Conservation (phyloP, 2,888 invertebrate genomes). For the Lasioglossum marginatum region DNA sequence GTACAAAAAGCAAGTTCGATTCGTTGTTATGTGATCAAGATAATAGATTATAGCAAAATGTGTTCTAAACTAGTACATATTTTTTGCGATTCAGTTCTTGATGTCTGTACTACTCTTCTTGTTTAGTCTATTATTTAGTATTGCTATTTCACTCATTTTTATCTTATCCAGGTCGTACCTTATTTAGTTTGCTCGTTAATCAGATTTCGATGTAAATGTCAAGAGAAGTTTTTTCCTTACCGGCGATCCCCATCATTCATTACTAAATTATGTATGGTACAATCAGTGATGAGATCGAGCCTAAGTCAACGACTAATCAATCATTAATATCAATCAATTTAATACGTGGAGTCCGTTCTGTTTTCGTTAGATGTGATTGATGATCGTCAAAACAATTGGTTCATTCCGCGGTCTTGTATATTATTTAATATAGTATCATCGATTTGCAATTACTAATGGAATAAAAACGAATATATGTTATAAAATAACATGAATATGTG, state of each 20-base stretch:
- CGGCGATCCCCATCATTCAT: background rate
- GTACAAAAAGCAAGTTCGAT: background rate
- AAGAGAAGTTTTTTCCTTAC: background rate
- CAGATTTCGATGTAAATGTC: background rate
- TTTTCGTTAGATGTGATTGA: background rate
- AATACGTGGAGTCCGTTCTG: background rate
- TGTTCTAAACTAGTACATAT: background rate
- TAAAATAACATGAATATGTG: background rate
- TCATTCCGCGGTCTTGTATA: background rate
- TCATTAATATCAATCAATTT: constrained; percentile 21
- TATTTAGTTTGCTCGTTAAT: background rate
- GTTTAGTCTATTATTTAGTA: background rate
- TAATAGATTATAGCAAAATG: background rate
- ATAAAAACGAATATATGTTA: background rate
- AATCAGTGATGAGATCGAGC: background rate
- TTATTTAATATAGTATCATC: background rate
- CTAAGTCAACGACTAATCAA: constrained; percentile 2
- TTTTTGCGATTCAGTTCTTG: background rate
- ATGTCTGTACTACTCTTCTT: background rate
- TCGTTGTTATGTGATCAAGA: background rate
- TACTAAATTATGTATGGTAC: background rate
- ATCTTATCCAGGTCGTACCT: background rate
- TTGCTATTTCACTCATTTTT: background rate
- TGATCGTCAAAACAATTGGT: background rate
- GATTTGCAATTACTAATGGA: background rate